Percentiles rank a stretch among this genome's conserved stretches.
Evolutionary conservation across 2,888 invertebrate genomes (phyloP).

Genomic region (Ectemnius cavifrons): DNA sequence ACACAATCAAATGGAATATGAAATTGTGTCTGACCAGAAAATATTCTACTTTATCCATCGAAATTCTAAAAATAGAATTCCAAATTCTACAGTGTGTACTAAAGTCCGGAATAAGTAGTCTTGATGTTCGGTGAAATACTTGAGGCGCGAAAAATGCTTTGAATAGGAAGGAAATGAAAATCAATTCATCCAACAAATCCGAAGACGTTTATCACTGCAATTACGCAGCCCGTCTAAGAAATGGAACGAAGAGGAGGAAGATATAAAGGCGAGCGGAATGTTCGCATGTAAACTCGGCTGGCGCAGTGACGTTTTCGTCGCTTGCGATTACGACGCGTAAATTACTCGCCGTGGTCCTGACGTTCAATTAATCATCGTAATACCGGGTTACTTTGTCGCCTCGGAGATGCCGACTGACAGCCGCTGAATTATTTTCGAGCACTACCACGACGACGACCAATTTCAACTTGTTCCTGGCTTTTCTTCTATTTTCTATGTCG

Average conservation of each 20-base stretch:
- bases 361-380: slow-evolving; percentile 63
- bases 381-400: slow-evolving; percentile 46
- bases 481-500: not conserved
- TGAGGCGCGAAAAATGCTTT: too few relatives aligned
- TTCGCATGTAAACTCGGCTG: slow-evolving; percentile 37
- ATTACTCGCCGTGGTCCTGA: slow-evolving; percentile 56
- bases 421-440: slow-evolving; percentile 48
- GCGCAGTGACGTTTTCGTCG: slow-evolving; percentile 39
- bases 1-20: not conserved
- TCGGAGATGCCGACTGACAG: slow-evolving; percentile 34
- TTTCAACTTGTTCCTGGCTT: slow-evolving; percentile 17
- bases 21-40: not conserved
- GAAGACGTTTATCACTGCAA: slow-evolving; percentile 32
- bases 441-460: slow-evolving; percentile 5
- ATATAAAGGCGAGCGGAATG: slow-evolving; percentile 8
- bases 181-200: slow-evolving; percentile 30
- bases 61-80: too few relatives aligned
- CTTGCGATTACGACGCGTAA: slow-evolving; percentile 51
- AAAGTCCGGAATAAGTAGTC: too few relatives aligned
- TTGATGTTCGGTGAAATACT: too few relatives aligned
- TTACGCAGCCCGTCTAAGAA: slow-evolving; percentile 29
- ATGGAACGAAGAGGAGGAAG: slow-evolving; percentile 16
- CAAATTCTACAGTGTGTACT: too few relatives aligned
- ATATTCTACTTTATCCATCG: too few relatives aligned
- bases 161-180: not conserved